Evolutionary conservation across 1,140 invertebrate genomes (phyloP), one percentile per base, ranked within the genome.

Genomic region (Eupristina koningsbergeri): DNA sequence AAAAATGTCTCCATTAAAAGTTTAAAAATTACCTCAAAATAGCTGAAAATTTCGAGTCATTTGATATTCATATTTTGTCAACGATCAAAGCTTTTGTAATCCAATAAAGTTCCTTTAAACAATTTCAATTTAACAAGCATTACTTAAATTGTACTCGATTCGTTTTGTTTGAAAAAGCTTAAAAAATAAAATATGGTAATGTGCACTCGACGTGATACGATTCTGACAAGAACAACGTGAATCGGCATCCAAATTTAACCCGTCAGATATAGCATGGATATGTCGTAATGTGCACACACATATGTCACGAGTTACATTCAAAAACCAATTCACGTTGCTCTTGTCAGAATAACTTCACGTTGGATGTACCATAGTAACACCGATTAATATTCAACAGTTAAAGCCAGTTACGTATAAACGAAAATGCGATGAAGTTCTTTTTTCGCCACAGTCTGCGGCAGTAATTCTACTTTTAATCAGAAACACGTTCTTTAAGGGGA

Each of bases 171-270:
- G 36, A 19, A 67, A 67, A 64, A 34, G 7, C 9, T 11, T 31
- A 34, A 64, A 29, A 29, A 64, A 64, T 1, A 9, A 64, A 31
- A 67, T n/a, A 67, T 36, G 64, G 5, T 67, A 67, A 67, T 67
- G 64, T 22, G 22, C 29, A 64, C 31, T 67, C 7, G 67, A 71
- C 36, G 67, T 41, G 36, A 71, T 71, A 36, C 67, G 2, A 36
- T 41, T n/a, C 36, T n/a, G 39, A 71, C 67, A 71, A 71, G 36
- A 67, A 26, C 39, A 41, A 71, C 36, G 67, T 71, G 67, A 71
- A 71, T 41, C n/a, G 67, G 36, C 22, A 71, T n/a, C 67, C 67
- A 71, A 71, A 71, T 71, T 71, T n/a, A 41, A 71, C 36, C 36
- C 36, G 11, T 67, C 31, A 67, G 34, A 67, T 67, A 39, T 29